These are phyloP conservation scores for Schlechtendalia chinensis DNA, from an alignment of 1,140 invertebrate genomes.

Conservation along the genomic window DNA sequence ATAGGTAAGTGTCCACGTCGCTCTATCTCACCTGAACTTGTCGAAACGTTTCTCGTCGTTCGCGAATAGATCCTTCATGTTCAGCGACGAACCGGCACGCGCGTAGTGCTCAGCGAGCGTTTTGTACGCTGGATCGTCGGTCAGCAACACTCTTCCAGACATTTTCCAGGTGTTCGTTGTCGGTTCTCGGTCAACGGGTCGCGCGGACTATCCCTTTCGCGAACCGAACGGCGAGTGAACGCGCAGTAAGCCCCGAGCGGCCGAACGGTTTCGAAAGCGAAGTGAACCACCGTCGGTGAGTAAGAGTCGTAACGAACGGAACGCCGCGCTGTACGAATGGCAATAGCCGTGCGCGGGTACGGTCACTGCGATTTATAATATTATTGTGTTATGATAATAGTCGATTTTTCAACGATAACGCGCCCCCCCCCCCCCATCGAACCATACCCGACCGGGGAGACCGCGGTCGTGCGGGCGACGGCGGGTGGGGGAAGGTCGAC, in stretches of 20 bases:
- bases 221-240: too few relatives aligned
- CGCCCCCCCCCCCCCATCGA: too few relatives aligned
- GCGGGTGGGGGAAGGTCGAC: slow-evolving; percentile 25
- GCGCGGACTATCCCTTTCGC: background rate
- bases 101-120: slow-evolving; percentile 2
- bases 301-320: too few relatives aligned
- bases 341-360: too few relatives aligned
- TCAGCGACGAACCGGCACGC: background rate
- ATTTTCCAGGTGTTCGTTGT: background rate
- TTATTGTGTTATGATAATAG: background rate
- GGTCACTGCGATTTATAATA: background rate
- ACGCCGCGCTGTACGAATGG: too few relatives aligned
- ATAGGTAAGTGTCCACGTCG: background rate
- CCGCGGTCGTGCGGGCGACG: too few relatives aligned
- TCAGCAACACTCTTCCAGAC: slow-evolving; percentile 15
- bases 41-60: slow-evolving; percentile 1
- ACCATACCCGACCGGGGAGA: background rate
- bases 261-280: too few relatives aligned
- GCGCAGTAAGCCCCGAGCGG: too few relatives aligned
- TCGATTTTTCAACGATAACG: background rate
- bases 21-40: slow-evolving; percentile 23
- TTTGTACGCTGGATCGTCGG: slow-evolving; percentile 23
- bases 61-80: slow-evolving; percentile 31
- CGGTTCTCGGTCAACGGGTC: too few relatives aligned
- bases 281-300: too few relatives aligned